Evolutionary conservation across 2,797 vertebrate species (phyloP), one percentile per base, ranked within the genome.

Genomic region (Geotrypetes seraphini): DNA sequence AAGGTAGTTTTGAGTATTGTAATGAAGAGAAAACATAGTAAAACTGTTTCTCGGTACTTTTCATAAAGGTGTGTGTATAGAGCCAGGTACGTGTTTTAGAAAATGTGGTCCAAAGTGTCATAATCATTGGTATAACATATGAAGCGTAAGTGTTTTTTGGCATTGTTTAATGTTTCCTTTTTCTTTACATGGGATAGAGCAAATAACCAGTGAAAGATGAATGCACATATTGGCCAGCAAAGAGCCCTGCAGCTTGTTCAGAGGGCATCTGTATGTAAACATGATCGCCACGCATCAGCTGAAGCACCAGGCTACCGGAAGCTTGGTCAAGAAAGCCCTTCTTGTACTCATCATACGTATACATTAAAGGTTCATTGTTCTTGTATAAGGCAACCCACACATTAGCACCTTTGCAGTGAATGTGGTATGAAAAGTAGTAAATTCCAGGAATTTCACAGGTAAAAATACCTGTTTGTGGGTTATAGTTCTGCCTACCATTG

Each of bases 141-240:
- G 26, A 48, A 48, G 45, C 37, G 31, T 28, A 22, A 40, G 29
- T 30, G 30, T 39, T 34, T 34, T n/a, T n/a, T n/a, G n/a, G n/a
- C n/a, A 31, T 20, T 39, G 37, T 31, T 31, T 9, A n/a, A 26
- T 18, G 14, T 22, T 27, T 7, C 1, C 19, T 44, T 31, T 33
- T 32, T 41, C 56, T 67, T 84, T 87, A 97, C 84, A 97, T 88
- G 21, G 88, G 83, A 79, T 97, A 96, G 68, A 99, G 79, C 77
- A 99, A 85, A 87, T 90, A 94, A 58, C 96, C 96, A 63, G 92
- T 96, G 75, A 97, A 98, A 23, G 89, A 94, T 0, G 93, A 95
- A 53, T 97, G 93, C 52, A 97, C 89, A 1, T 97, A 97, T 36
- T 92, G 90, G 57, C 90, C 87, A 0, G 96, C 93, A 13, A 96